Base-by-base conservation (phyloP, 1,140 invertebrate species). In the Pseudoatta argentina region DNA sequence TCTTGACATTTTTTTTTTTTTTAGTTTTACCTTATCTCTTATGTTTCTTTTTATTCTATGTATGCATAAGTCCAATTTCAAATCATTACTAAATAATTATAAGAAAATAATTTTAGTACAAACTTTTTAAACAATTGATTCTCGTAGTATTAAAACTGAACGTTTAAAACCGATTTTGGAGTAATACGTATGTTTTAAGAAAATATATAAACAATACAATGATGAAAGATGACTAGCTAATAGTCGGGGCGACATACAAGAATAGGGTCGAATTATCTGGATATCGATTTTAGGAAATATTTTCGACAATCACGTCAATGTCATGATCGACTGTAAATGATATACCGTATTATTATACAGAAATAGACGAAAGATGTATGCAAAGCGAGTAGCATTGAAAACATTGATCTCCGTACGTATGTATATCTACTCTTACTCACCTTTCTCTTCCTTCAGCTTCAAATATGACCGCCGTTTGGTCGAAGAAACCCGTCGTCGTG, bases 361-460 rank as follows among this genome's bases (percentile, higher is more conserved):
- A 90, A 90, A 90, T 90, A 90, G 86, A 90, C 18, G 14, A 83
- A 34, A 61, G 39, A 48, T 51, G 14, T 64, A 53, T 51, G 66
- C 59, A 69, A 79, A 81, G 78, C 67, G 21, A 71, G 44, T 18
- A 67, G 61, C 30, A 57, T 18, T 39, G 30, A 53, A 51, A 27
- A 16, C 51, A 8, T 12, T 27, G 16, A 16, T 63, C 44, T 76
- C 21, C 73, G 18, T 7, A n/a, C 24, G 10, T 78, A 64, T 51
- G 61, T 86, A 57, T 57, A 57, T 57, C n/a, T 21, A 91, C 89
- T 39, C 34, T 39, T 39, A 39, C 34, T 91, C 67, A 91, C 86
- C 59, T 76, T 59, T 82, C 81, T 90, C 16, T 71, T 24, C 24
- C 18, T 59, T 77, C 66, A 27, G 27, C 55, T 86, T 86, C 79